Evolutionary conservation across 1,140 invertebrate species (phyloP), one percentile per base, ranked within the genome.

Genomic region (Conopomorpha cramerella): DNA sequence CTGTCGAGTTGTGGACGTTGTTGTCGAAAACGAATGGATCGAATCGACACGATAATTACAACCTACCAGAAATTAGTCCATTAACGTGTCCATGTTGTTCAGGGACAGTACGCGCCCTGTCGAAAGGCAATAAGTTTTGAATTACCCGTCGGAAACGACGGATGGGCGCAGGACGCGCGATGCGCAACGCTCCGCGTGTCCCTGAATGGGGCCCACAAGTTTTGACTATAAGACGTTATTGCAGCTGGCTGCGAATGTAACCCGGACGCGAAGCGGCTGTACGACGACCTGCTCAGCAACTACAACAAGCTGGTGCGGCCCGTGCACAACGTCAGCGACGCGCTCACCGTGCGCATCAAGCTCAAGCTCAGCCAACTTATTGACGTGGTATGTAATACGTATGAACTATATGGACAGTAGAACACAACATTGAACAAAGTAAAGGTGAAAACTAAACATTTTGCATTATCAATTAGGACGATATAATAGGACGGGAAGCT

Each of bases 281-380:
- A 94, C 81, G 92, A 93, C 80, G 91, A 94, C 72, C 84, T 94
- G 39, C 82, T 96, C 40, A 92, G 90, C 61, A 94, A 95, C 74
- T 96, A 96, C 80, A 96, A 96, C 80, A 95, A 96, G 80, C 82
- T 96, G 55, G 92, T 96, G 48, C 84, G 93, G 38, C 93, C 93
- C 23, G 93, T 96, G 31, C 86, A 93, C 67, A 95, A 95, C 77
- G 92, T 93, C 43, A 92, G 90, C 45, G 92, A 95, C 79, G 91
- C 91, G 35, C 85, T 96, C 48, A 90, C 91, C 52, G 93, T 96
- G 70, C 91, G 90, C 71, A 95, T 96, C 78, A 95, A 95, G 78
- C 85, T 96, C 51, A 95, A 95, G 74, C 83, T 96, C 34, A 94
- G 92, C 28, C 93, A 96, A 77, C 88, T 96, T 59, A 93, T 96